Evolutionary conservation across 2,797 vertebrate species (phyloP), one percentile per base, ranked within the genome.

Genomic region (Oryzias sinensis): DNA sequence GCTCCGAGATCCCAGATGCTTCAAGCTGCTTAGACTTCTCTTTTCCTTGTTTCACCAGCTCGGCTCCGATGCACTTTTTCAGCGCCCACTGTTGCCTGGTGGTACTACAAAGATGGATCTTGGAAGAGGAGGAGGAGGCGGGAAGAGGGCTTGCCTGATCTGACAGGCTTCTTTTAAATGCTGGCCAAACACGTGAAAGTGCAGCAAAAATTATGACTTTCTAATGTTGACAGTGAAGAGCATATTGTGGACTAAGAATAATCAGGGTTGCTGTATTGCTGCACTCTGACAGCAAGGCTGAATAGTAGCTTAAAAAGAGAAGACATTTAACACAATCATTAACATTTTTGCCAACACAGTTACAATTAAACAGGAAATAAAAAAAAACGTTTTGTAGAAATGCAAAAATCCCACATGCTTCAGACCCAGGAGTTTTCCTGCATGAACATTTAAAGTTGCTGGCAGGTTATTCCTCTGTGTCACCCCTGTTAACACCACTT

Each of bases 51-150:
- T 77, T 79, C 59, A 67, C 68, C 58, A 53, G 68, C 54, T 63
- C 82, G 68, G 81, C 79, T 91, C 76, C 88, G 93, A 92, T 90
- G 93, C 92, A 93, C 85, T 90, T 83, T 63, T 73, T 80, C 81
- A 88, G 67, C 88, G 66, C 88, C 79, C 77, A 85, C 86, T 85
- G 83, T 74, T 90, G 87, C 82, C 84, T 81, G 68, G 79, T 84
- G 83, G 73, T 70, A 70, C 82, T 81, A 85, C 81, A 82, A 75
- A 87, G 80, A 82, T 81, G 84, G 70, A 74, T 80, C 76, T 61
- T 85, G 83, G 33, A 77, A 75, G 80, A 85, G 79, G 79, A 74
- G 49, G 58, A 66, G 68, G 61, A 68, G 77, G 59, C 43, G 67
- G 64, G 60, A 65, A 75, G 71, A 79, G 74, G 73, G 65, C 69